These are phyloP conservation scores for Hyles vespertilio DNA, from an alignment of 1,140 invertebrate genomes.

Conservation along the genomic window DNA sequence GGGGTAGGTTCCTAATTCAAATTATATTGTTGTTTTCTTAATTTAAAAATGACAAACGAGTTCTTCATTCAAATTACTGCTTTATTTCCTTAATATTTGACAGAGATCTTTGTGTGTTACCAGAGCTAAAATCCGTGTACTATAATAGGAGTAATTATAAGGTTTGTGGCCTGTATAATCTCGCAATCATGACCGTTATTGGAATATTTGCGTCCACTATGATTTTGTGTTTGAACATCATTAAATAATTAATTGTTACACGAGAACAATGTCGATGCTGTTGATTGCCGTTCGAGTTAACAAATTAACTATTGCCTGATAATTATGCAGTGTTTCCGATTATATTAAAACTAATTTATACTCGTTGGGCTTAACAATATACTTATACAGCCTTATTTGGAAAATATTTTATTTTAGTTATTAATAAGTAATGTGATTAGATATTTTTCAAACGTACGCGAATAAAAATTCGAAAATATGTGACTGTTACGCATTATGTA, in stretches of 20 bases:
- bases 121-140: background rate
- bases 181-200: constrained; percentile 2
- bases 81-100: no score
- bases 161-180: background rate
- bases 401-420: no score
- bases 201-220: constrained; percentile 3
- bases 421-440: no score
- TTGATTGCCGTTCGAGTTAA: constrained; percentile 4
- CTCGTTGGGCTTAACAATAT: background rate
- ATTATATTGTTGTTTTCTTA: no score
- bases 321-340: constrained; percentile 1
- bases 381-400: no score
- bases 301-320: background rate
- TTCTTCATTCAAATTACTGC: no score
- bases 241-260: constrained; percentile 7
- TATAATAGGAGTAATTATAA: background rate
- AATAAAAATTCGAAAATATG: no score
- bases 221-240: constrained; percentile 7
- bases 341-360: background rate
- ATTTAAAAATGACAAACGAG: no score
- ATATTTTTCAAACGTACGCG: no score
- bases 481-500: no score
- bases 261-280: constrained; percentile 1
- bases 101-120: no score
- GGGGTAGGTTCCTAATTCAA: no score